These are phyloP conservation scores for Drymonia ruficornis DNA, from an alignment of 2,888 invertebrate genomes.

Conservation along the genomic window DNA sequence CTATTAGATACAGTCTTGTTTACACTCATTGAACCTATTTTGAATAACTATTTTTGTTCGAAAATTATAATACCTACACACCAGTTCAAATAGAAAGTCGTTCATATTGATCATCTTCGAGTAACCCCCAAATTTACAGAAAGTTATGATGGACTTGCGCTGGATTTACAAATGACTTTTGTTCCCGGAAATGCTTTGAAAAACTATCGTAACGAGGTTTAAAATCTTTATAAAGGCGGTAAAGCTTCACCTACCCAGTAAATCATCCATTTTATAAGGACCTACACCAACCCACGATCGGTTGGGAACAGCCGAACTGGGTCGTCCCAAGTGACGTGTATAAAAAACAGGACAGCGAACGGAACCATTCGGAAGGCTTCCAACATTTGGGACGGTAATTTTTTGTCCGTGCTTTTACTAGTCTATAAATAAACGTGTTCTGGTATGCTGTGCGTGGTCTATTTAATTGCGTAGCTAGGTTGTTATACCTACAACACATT, in stretches of 20 bases:
- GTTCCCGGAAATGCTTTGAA: no score
- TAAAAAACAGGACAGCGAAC: constrained; percentile 62
- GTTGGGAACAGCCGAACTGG: constrained; percentile 50
- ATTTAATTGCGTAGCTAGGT: constrained; percentile 39
- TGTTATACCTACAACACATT: constrained; percentile 28
- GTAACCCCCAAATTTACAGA: no score
- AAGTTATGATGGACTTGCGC: no score
- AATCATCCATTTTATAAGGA: constrained; percentile 44
- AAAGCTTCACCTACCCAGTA: not conserved
- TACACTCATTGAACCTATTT: constrained; percentile 30
- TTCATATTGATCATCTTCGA: no score
- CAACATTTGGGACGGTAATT: constrained; percentile 67
- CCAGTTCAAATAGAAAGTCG: no score
- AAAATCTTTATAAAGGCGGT: no score
- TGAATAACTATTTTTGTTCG: not conserved
- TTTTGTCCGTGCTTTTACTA: constrained; percentile 67
- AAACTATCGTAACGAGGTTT: no score
- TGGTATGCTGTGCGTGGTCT: constrained; percentile 54
- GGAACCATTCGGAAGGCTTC: constrained; percentile 64
- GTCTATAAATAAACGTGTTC: constrained; percentile 70
- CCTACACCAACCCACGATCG: constrained; percentile 66
- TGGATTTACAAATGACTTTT: no score
- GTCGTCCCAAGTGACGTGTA: constrained; percentile 47
- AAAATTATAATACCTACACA: no score
- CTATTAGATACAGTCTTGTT: constrained; percentile 47